phyloP scores from a whole-genome alignment of 2,888 invertebrate species.

The Drepana falcataria region DNA sequence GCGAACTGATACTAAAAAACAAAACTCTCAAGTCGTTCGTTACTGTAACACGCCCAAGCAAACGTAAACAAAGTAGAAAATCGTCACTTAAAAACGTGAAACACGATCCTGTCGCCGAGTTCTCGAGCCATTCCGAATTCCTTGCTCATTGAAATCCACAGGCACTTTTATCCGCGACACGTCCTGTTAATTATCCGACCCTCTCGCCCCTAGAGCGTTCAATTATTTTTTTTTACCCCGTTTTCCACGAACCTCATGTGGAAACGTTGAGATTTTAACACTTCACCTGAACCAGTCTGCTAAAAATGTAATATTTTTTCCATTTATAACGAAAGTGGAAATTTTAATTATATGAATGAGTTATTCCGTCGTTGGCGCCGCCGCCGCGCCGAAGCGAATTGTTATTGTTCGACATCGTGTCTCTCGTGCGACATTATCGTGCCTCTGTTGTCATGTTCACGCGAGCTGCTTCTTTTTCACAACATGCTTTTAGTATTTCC shows the following conservation, averaged over 20 bases:
- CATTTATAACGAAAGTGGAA: slow-evolving; percentile 47
- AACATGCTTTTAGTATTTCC: slow-evolving; percentile 40
- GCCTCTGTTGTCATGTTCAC: slow-evolving; percentile 19
- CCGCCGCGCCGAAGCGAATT: slow-evolving; percentile 29
- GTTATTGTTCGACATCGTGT: slow-evolving; percentile 26
- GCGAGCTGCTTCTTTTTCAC: slow-evolving; percentile 28
- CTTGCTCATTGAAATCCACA: slow-evolving; percentile 65
- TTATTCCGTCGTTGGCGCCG: slow-evolving; percentile 51
- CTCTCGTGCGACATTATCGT: slow-evolving; percentile 27
- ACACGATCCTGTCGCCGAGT: slow-evolving; percentile 40
- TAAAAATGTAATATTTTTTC: slow-evolving; percentile 58
- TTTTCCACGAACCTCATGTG: slow-evolving; percentile 68
- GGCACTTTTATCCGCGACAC: slow-evolving; percentile 74
- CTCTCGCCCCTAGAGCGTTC: slow-evolving; percentile 68
- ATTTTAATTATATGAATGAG: slow-evolving; percentile 71
- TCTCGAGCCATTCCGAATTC: slow-evolving; percentile 53
- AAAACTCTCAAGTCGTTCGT: slow-evolving; percentile 34
- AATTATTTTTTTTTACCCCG: slow-evolving; percentile 69
- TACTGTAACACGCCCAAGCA: slow-evolving; percentile 43
- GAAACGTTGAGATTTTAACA: slow-evolving; percentile 76
- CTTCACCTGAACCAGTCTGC: slow-evolving; percentile 71
- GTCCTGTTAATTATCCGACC: slow-evolving; percentile 76
- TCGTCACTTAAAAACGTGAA: slow-evolving; percentile 59
- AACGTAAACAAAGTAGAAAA: slow-evolving; percentile 60
- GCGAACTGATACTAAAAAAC: slow-evolving; percentile 29